Evolutionary conservation across 37 sponge, comb jelly and placozoan species (phyloP).

Genomic region (Chondrosia reniformis): DNA sequence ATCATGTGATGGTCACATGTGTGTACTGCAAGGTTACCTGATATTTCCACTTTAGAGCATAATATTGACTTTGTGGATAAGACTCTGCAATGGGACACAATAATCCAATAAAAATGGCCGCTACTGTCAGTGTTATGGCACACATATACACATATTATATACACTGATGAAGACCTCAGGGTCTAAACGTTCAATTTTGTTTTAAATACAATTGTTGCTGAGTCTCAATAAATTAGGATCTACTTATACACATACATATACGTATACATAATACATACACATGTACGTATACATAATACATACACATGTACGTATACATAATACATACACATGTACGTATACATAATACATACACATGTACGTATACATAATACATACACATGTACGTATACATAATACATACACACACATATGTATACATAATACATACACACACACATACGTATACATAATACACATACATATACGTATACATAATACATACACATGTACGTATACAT

Average conservation of each 20-base stretch:
- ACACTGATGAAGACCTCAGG: not conserved
- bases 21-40: not conserved
- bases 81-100: slow-evolving; percentile 25
- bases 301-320: no score
- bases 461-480: not conserved
- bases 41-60: slow-evolving; percentile 18
- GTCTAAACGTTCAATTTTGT: no score
- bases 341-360: not conserved
- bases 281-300: no score
- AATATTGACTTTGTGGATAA: slow-evolving; percentile 68
- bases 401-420: no score
- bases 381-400: no score
- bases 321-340: not conserved
- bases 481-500: not conserved
- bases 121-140: not conserved
- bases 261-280: no score
- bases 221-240: not conserved
- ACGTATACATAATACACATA: not conserved
- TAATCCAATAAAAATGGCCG: no score
- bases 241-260: not conserved
- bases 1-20: no score
- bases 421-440: slow-evolving; percentile 9
- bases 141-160: not conserved
- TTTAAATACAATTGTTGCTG: no score
- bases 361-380: not conserved